Conservation (phyloP, 2,888 invertebrate genomes). For the Lagria hirta region DNA sequence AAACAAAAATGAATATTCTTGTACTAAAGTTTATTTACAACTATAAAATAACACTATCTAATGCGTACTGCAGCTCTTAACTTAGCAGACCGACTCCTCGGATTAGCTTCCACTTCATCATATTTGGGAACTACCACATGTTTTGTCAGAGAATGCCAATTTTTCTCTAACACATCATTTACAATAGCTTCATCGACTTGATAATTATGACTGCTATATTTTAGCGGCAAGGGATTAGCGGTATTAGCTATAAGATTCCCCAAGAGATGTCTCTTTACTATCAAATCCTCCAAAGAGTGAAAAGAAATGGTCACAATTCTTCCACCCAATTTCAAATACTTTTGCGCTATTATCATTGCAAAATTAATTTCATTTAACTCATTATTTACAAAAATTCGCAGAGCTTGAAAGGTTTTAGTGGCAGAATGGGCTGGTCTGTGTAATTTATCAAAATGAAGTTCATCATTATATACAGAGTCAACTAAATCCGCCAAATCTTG, state of each 20-base stretch:
- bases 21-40: slow-evolving; percentile 6
- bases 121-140: slow-evolving; percentile 75
- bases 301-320: slow-evolving; percentile 82
- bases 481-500: slow-evolving; percentile 69
- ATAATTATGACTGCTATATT: slow-evolving; percentile 66
- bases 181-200: slow-evolving; percentile 64
- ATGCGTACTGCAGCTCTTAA: slow-evolving; percentile 80
- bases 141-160: slow-evolving; percentile 79
- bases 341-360: slow-evolving; percentile 76
- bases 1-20: no score
- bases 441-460: slow-evolving; percentile 67
- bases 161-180: slow-evolving; percentile 61
- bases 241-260: slow-evolving; percentile 74
- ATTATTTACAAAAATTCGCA: slow-evolving; percentile 94
- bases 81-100: slow-evolving; percentile 86
- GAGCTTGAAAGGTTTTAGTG: slow-evolving; percentile 90
- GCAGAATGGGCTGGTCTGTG: slow-evolving; percentile 78
- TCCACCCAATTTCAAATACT: slow-evolving; percentile 77
- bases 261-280: slow-evolving; percentile 85
- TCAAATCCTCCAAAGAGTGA: slow-evolving; percentile 91
- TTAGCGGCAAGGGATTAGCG: slow-evolving; percentile 71
- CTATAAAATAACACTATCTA: slow-evolving; percentile 54
- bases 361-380: slow-evolving; percentile 94
- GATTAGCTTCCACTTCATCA: slow-evolving; percentile 76
- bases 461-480: slow-evolving; percentile 51